Evolutionary conservation across 2,113 vertebrate genomes (phyloP).

Genomic region (Caranx melampygus): DNA sequence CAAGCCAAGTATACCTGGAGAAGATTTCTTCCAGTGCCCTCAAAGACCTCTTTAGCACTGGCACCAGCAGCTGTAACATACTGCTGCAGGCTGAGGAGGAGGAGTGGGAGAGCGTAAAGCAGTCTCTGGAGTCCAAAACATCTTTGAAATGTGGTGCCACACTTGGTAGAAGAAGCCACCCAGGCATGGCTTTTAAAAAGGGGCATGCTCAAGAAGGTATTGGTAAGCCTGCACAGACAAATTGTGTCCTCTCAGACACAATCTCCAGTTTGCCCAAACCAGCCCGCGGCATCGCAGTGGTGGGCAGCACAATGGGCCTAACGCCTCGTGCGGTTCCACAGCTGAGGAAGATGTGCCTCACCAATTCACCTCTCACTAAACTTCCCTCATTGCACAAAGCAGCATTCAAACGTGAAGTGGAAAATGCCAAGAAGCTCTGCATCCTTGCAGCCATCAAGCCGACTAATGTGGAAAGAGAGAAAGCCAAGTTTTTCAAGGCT

Average conservation of each 20-base stretch:
- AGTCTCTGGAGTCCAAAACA: slow-evolving; percentile 72
- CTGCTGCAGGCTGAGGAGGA: slow-evolving; percentile 88
- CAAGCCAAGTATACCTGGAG: slow-evolving; percentile 81
- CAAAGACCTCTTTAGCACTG: slow-evolving; percentile 88
- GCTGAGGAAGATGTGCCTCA: slow-evolving; percentile 56
- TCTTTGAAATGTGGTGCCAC: slow-evolving; percentile 41
- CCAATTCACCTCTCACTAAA: slow-evolving; percentile 72
- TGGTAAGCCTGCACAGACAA: slow-evolving; percentile 67
- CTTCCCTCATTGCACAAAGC: slow-evolving; percentile 75
- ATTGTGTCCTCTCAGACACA: slow-evolving; percentile 56
- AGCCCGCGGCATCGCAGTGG: slow-evolving; percentile 68
- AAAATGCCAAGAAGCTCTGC: slow-evolving; percentile 86
- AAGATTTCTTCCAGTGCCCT: slow-evolving; percentile 82
- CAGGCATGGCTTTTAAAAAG: slow-evolving; percentile 42
- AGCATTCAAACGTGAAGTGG: slow-evolving; percentile 74
- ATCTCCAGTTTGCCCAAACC: slow-evolving; percentile 68
- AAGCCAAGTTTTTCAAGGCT: slow-evolving; percentile 89
- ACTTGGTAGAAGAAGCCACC: slow-evolving; percentile 32
- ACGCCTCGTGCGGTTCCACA: slow-evolving; percentile 70
- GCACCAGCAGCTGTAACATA: slow-evolving; percentile 89
- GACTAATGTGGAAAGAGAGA: slow-evolving; percentile 92
- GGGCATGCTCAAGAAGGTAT: slow-evolving; percentile 48
- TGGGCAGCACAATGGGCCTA: slow-evolving; percentile 76
- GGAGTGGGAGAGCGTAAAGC: slow-evolving; percentile 73
- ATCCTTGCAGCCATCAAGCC: slow-evolving; percentile 94